Conservation (phyloP, 2,113 vertebrate species). For the Tympanuchus pallidicinctus region DNA sequence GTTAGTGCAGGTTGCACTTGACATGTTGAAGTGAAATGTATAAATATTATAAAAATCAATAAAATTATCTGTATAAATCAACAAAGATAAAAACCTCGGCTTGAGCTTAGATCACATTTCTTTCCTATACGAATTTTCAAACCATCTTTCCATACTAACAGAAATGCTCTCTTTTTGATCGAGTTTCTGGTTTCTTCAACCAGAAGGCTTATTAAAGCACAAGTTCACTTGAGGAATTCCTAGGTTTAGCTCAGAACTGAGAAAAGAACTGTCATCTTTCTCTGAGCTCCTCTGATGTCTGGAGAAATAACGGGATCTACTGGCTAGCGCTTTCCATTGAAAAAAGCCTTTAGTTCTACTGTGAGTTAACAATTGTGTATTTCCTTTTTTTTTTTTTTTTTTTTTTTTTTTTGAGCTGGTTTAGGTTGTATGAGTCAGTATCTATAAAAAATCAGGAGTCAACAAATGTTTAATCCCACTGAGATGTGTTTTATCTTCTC, state of each 20-base stretch:
- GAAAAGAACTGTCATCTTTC: neutral
- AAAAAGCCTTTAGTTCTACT: neutral
- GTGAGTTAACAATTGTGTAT: neutral
- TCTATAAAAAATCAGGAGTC: neutral
- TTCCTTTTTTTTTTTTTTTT: neutral
- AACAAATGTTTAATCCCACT: rapidly evolving
- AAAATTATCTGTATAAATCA: neutral
- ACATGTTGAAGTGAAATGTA: conserved; percentile 13
- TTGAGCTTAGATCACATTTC: neutral
- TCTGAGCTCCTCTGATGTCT: neutral
- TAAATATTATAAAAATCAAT: conserved; percentile 24
- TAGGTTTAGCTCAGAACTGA: neutral
- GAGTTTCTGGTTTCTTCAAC: neutral
- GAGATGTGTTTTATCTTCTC: neutral
- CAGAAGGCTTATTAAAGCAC: neutral
- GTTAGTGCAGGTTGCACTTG: neutral
- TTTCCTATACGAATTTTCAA: neutral
- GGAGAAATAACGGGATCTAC: neutral
- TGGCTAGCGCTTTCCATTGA: neutral
- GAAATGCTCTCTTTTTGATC: neutral
- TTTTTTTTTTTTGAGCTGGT: neutral
- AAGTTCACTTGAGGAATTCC: neutral
- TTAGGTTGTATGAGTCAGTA: neutral
- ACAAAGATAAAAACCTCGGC: conserved; percentile 4
- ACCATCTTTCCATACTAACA: neutral